These are phyloP conservation scores for Thunnus thynnus DNA, from an alignment of 2,113 vertebrate species.

Conservation along the genomic window DNA sequence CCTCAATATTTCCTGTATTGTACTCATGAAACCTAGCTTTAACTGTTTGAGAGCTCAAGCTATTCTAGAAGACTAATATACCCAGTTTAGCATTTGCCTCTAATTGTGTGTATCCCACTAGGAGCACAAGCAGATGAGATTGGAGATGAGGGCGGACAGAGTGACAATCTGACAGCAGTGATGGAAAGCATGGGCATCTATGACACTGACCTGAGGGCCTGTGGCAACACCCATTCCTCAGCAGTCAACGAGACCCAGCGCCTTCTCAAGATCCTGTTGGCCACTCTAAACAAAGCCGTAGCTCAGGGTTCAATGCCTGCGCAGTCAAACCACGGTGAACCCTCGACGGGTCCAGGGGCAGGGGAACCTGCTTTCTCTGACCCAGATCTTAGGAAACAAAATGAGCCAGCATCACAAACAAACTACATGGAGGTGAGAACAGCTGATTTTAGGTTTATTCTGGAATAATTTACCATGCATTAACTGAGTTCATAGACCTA, in stretches of 20 bases:
- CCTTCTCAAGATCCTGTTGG: constrained; percentile 83
- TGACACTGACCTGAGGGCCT: constrained; percentile 86
- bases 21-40: background rate
- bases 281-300: constrained; percentile 83
- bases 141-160: constrained; percentile 69
- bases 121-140: constrained; percentile 57
- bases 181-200: constrained; percentile 87
- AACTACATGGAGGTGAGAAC: constrained; percentile 77
- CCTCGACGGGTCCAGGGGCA: constrained; percentile 41
- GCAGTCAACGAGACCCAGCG: constrained; percentile 78
- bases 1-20: background rate
- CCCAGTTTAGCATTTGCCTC: background rate
- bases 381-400: constrained; percentile 54
- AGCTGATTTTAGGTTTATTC: background rate
- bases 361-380: constrained; percentile 34
- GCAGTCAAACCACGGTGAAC: constrained; percentile 57
- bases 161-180: constrained; percentile 81
- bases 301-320: constrained; percentile 65
- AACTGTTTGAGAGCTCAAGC: background rate
- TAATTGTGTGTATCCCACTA: constrained; percentile 16
- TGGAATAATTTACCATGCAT: background rate
- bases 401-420: constrained; percentile 62
- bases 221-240: constrained; percentile 56
- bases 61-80: background rate
- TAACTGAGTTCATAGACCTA: background rate